A percentile compares a stretch with the other conserved stretches of the same genome.
Evolutionary conservation across 2,113 vertebrate genomes (phyloP).

Genomic region (Picathartes gymnocephalus): DNA sequence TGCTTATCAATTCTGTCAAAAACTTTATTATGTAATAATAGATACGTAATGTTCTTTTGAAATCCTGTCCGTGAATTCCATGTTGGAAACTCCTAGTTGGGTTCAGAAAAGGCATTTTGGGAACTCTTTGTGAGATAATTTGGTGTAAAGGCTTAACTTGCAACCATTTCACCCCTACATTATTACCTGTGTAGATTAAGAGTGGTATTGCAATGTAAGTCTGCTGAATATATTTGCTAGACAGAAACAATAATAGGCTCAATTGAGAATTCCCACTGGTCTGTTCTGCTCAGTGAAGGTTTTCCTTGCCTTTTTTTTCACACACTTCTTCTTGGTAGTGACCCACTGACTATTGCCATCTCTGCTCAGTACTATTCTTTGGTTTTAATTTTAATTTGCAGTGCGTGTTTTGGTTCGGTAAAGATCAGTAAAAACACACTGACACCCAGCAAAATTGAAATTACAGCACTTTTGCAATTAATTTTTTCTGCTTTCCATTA

Average conservation of each 20-base stretch:
- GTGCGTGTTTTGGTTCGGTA: neutral
- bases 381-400: neutral
- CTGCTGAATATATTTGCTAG: neutral
- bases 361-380: neutral
- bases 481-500: neutral
- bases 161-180: neutral
- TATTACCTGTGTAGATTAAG: neutral
- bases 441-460: neutral
- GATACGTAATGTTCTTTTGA: neutral
- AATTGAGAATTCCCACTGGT: neutral
- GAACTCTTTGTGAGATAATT: neutral
- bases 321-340: neutral
- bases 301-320: neutral
- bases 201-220: neutral
- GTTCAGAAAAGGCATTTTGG: neutral
- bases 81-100: too few relatives aligned
- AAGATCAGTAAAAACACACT: neutral
- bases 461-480: neutral
- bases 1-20: neutral
- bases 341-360: neutral
- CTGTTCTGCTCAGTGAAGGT: neutral
- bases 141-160: neutral
- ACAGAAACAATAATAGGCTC: neutral
- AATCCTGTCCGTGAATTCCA: neutral
- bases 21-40: neutral